phyloP scores from a whole-genome alignment of 1,140 invertebrate species.

The Bombus waltoni region DNA sequence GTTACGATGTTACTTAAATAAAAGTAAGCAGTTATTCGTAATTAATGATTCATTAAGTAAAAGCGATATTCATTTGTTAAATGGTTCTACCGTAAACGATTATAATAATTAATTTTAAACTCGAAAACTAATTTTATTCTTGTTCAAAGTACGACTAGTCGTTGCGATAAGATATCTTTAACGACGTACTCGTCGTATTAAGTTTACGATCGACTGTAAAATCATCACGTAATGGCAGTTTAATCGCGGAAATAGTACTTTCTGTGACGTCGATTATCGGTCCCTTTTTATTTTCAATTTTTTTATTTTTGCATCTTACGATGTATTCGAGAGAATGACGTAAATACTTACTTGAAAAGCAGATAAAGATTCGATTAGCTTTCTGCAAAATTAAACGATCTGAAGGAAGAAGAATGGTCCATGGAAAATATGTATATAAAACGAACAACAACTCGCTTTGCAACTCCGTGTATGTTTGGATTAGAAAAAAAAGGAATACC shows the following conservation, averaged over 20 bases:
- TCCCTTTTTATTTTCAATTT: not conserved
- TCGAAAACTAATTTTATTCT: not conserved
- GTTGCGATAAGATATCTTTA: not conserved
- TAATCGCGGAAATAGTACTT: not conserved
- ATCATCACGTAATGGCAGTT: no score
- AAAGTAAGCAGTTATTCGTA: no score
- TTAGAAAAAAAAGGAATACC: not conserved
- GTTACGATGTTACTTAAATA: no score
- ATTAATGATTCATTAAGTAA: no score
- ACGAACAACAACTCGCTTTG: no score
- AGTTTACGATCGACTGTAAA: no score
- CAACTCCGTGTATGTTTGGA: not conserved
- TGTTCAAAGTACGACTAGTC: not conserved
- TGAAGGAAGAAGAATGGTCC: not conserved
- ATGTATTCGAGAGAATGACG: not conserved
- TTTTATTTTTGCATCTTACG: not conserved
- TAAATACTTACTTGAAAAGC: constrained; percentile 12
- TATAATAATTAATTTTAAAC: not conserved
- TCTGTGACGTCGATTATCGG: not conserved
- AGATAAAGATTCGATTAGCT: not conserved
- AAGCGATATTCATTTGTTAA: no score
- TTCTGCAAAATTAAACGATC: not conserved
- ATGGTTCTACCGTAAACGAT: no score
- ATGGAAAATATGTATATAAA: not conserved
- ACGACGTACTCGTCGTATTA: not conserved